phyloP scores from a whole-genome alignment of 2,113 vertebrate genomes.

The Tragelaphus imberbis region DNA sequence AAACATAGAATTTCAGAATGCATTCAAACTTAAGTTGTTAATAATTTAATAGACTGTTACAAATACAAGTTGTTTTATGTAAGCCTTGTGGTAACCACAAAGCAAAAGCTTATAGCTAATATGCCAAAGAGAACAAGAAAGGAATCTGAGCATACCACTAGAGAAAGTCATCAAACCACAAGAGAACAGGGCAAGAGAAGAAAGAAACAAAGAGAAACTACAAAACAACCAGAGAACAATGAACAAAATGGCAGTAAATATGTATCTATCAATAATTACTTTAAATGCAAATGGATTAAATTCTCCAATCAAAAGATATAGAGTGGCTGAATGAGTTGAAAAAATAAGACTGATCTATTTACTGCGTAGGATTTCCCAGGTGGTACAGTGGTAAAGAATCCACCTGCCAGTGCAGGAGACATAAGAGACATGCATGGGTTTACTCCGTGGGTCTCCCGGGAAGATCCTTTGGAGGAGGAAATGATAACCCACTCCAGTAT shows the following conservation, averaged over 20 bases:
- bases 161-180: not conserved
- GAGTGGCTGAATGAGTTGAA: not conserved
- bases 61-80: not conserved
- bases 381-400: not conserved
- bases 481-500: not conserved
- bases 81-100: not conserved
- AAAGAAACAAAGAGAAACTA: not conserved
- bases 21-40: not conserved
- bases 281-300: not conserved
- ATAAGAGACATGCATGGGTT: not conserved
- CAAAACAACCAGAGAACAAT: not conserved
- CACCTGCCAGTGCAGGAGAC: not conserved
- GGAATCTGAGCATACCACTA: not conserved
- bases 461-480: not conserved
- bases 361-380: not conserved
- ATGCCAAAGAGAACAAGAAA: not conserved
- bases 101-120: not conserved
- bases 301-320: not conserved
- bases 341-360: not conserved
- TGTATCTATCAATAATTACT: not conserved
- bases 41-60: not conserved
- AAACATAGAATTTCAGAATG: not conserved
- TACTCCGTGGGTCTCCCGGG: not conserved
- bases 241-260: not conserved
- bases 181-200: not conserved